Evolutionary conservation across 2,113 vertebrate species (phyloP).

Genomic region (Chelonoidis abingdonii): DNA sequence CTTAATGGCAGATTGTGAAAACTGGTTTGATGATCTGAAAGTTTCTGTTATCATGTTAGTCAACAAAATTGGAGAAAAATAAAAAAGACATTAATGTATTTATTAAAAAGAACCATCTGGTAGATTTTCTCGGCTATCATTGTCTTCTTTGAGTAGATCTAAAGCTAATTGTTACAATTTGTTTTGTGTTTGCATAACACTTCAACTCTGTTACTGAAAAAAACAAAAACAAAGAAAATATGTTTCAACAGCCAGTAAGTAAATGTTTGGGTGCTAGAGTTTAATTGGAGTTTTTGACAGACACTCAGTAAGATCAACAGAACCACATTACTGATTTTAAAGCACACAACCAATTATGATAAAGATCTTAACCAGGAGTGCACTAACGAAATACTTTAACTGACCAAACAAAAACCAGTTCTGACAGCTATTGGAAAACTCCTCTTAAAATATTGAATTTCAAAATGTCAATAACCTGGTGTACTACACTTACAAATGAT

Average conservation of each 20-base stretch:
- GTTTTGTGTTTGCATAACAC: conserved; percentile 29
- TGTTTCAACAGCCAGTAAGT: background rate
- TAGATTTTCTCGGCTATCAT: conserved; percentile 61
- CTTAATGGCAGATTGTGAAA: conserved; percentile 77
- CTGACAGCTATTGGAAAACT: conserved; percentile 45
- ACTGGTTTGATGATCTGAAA: conserved; percentile 76
- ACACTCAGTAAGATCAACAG: background rate
- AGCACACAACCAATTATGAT: background rate
- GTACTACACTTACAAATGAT: background rate
- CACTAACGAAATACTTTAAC: conserved; percentile 46
- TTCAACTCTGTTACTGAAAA: background rate
- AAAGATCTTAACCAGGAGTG: conserved; percentile 4
- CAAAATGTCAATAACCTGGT: conserved; percentile 13
- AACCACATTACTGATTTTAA: background rate
- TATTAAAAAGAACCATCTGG: conserved; percentile 77
- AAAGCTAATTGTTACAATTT: conserved; percentile 6
- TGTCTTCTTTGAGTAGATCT: conserved; percentile 25
- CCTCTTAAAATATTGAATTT: conserved; percentile 48
- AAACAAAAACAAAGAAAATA: background rate
- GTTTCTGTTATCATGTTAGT: conserved; percentile 78
- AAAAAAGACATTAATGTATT: conserved; percentile 80
- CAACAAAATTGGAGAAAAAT: conserved; percentile 71
- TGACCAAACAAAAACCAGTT: conserved; percentile 27
- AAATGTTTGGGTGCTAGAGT: background rate
- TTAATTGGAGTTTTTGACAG: conserved; percentile 38